phyloP scores from a whole-genome alignment of 2,888 invertebrate species.

The Bugula neritina region DNA sequence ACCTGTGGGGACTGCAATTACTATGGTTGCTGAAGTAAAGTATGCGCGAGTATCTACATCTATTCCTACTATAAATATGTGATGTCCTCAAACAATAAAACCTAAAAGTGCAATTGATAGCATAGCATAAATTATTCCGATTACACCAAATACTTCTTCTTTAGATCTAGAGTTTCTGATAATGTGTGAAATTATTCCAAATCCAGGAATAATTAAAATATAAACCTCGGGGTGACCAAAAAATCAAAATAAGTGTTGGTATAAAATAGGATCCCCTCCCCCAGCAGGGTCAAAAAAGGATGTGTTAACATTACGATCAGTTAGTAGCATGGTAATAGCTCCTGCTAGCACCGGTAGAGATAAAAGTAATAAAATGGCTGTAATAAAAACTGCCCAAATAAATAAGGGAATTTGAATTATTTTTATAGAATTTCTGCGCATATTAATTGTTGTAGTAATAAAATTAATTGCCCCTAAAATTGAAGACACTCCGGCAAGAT shows the following conservation, averaged over 20 bases:
- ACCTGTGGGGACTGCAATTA: conserved; percentile 78
- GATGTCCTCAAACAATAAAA: conserved; percentile 78
- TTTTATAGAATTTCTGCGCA: conserved; percentile 61
- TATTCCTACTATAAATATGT: conserved; percentile 78
- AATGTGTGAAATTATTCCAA: conserved; percentile 75
- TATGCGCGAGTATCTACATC: conserved; percentile 77
- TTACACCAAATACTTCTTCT: conserved; percentile 66
- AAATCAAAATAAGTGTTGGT: conserved; percentile 80
- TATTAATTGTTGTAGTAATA: conserved; percentile 70
- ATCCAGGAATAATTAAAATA: conserved; percentile 76
- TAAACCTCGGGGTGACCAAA: conserved; percentile 83
- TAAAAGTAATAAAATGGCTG: conserved; percentile 62
- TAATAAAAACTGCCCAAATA: conserved; percentile 67
- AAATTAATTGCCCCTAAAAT: conserved; percentile 73
- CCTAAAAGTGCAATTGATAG: conserved; percentile 73
- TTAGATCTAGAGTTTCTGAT: conserved; percentile 61
- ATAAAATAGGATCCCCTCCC: conserved; percentile 74
- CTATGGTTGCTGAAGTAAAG: conserved; percentile 76
- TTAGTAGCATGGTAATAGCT: conserved; percentile 72
- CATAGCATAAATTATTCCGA: conserved; percentile 80
- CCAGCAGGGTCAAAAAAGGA: conserved; percentile 74
- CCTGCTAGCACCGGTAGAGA: conserved; percentile 72
- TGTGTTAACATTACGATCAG: conserved; percentile 74
- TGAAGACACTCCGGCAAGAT: conserved; percentile 65
- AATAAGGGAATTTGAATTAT: conserved; percentile 67